Evolutionary conservation across 2,888 invertebrate genomes (phyloP).

Genomic region (Gari tellinella): DNA sequence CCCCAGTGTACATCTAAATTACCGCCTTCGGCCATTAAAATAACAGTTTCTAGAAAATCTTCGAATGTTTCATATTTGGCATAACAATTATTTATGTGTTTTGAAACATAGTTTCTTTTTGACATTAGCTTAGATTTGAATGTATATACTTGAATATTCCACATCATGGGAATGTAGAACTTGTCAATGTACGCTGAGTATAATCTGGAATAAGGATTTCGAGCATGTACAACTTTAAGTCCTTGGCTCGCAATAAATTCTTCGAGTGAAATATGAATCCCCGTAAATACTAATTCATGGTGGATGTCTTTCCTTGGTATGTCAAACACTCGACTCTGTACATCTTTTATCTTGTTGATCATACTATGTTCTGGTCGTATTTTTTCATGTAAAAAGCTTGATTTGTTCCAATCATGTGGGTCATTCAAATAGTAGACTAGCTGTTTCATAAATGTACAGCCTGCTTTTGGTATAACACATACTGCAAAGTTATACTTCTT

Average conservation of each 20-base stretch:
- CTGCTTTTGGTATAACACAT: constrained; percentile 21
- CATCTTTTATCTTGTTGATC: too few relatives aligned
- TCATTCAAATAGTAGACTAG: constrained; percentile 14
- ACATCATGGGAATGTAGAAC: constrained; percentile 20
- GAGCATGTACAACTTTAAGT: constrained; percentile 17
- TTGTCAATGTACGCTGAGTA: constrained; percentile 43
- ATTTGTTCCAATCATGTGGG: not conserved
- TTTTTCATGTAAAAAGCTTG: too few relatives aligned
- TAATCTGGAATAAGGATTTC: constrained; percentile 31
- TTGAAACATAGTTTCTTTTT: not conserved
- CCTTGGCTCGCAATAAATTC: too few relatives aligned
- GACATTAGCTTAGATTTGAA: too few relatives aligned
- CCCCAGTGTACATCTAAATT: constrained; percentile 21
- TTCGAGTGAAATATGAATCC: too few relatives aligned
- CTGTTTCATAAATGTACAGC: constrained; percentile 26
- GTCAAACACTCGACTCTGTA: too few relatives aligned
- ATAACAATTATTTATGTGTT: not conserved
- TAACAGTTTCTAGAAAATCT: constrained; percentile 21
- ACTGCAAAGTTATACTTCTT: constrained; percentile 1
- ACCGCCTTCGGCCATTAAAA: not conserved
- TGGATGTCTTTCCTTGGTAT: too few relatives aligned
- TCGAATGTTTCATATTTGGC: constrained; percentile 23
- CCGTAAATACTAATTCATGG: too few relatives aligned
- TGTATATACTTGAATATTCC: not conserved
- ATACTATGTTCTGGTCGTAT: too few relatives aligned